phyloP scores from a whole-genome alignment of 1,140 invertebrate species.

The Chrysopa pallens region DNA sequence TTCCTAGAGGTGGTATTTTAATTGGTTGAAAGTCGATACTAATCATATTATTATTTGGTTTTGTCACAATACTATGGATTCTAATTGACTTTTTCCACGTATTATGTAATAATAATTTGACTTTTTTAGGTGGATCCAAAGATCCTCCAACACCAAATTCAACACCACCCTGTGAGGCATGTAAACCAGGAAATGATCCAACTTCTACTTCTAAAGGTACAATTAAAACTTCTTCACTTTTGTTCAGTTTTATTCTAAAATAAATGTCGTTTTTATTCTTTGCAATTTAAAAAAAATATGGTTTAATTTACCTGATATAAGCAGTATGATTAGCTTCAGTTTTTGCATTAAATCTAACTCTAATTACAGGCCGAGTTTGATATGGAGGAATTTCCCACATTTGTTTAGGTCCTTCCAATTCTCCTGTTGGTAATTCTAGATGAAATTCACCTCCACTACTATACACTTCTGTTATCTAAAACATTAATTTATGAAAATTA shows the following conservation, averaged over 20 bases:
- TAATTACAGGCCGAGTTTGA: slow-evolving; percentile 74
- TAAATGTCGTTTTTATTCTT: slow-evolving; percentile 1
- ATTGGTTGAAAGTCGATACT: slow-evolving; percentile 38
- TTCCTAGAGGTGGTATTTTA: slow-evolving; percentile 41
- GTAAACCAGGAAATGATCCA: slow-evolving; percentile 47
- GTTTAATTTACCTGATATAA: slow-evolving; percentile 41
- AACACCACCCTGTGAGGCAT: slow-evolving; percentile 54
- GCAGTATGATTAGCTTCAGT: slow-evolving; percentile 60
- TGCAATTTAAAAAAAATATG: neutral
- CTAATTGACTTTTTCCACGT: slow-evolving; percentile 49
- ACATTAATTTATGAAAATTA: too few relatives aligned
- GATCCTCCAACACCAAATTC: slow-evolving; percentile 69
- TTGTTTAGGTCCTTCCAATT: slow-evolving; percentile 56
- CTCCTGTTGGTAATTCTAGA: slow-evolving; percentile 70
- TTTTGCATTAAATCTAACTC: slow-evolving; percentile 62
- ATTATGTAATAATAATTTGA: slow-evolving; percentile 50
- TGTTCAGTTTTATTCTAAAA: slow-evolving; percentile 50
- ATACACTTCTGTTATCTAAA: slow-evolving; percentile 71
- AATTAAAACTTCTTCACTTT: slow-evolving; percentile 46
- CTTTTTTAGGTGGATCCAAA: slow-evolving; percentile 40
- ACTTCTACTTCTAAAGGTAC: slow-evolving; percentile 82
- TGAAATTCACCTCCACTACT: slow-evolving; percentile 83
- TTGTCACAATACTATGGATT: slow-evolving; percentile 36
- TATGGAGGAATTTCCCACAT: slow-evolving; percentile 84
- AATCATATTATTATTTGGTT: slow-evolving; percentile 30